Evolutionary conservation across 1,140 invertebrate genomes (phyloP).

Genomic region (Triops cancriformis): DNA sequence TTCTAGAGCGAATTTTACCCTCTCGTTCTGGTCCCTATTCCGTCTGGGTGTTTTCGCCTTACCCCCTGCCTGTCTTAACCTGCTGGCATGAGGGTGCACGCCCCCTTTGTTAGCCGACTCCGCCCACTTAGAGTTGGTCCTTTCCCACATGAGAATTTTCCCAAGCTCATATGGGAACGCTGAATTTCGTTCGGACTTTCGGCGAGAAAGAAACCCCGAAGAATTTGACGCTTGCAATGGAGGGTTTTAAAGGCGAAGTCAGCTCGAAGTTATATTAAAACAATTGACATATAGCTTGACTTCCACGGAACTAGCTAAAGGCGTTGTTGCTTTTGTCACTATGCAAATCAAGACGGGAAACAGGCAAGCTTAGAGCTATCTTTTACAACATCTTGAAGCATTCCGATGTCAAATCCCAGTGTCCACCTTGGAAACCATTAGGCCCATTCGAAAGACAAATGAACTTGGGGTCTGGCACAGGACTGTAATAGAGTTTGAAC

Average conservation of each 20-base stretch:
- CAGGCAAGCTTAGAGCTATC: constrained; percentile 1
- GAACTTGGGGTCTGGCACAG: background rate
- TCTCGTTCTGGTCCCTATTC: background rate
- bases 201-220: background rate
- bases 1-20: background rate
- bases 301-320: background rate
- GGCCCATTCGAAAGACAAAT: background rate
- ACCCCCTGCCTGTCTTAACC: constrained; percentile 12
- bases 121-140: background rate
- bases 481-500: constrained; percentile 14
- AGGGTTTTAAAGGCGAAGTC: constrained; percentile 20
- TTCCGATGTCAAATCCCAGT: constrained; percentile 9
- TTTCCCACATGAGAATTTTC: background rate
- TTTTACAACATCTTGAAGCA: constrained; percentile 11
- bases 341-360: constrained; percentile 4
- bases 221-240: background rate
- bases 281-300: background rate
- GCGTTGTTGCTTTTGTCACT: constrained; percentile 9
- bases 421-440: constrained; percentile 13
- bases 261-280: background rate
- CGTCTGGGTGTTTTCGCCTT: background rate
- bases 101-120: background rate
- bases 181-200: too few species aligned
- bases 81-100: background rate
- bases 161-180: background rate